Conservation (phyloP, 2,113 vertebrate species). For the Atherinomorus stipes region DNA sequence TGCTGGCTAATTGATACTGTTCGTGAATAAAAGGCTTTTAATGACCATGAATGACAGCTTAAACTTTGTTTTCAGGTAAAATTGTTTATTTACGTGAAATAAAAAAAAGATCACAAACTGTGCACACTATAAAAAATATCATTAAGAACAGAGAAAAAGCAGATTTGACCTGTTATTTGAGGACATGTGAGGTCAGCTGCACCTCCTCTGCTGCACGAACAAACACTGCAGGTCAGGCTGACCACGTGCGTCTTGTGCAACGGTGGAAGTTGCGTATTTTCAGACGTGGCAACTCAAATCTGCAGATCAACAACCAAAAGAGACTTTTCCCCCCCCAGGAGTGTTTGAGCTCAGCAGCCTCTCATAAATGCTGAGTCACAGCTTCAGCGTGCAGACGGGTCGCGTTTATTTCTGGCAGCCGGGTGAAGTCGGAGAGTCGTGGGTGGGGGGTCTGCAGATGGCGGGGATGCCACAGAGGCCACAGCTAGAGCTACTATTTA, state of each 20-base stretch:
- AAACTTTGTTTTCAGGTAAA: too few relatives aligned
- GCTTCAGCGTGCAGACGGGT: slow-evolving; percentile 36
- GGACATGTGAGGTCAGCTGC: not conserved
- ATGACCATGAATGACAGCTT: too few relatives aligned
- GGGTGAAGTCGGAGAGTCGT: slow-evolving; percentile 24
- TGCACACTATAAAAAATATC: not conserved
- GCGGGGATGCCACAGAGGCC: slow-evolving; percentile 62
- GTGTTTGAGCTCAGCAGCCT: slow-evolving; percentile 23
- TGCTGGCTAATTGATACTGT: too few relatives aligned
- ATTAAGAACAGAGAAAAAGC: not conserved
- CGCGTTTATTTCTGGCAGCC: slow-evolving; percentile 66
- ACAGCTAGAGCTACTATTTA: slow-evolving; percentile 52
- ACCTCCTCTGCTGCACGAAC: not conserved
- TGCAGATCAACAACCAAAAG: not conserved
- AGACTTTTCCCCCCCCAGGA: too few relatives aligned
- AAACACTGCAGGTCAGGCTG: slow-evolving; percentile 5
- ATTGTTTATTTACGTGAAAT: not conserved
- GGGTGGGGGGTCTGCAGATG: slow-evolving; percentile 55
- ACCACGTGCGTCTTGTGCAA: not conserved
- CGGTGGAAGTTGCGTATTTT: not conserved
- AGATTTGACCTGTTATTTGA: not conserved
- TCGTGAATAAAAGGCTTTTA: too few relatives aligned
- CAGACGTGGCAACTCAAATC: not conserved
- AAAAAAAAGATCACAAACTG: not conserved
- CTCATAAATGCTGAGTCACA: slow-evolving; percentile 54